Conservation (phyloP, 2,888 invertebrate species). For the Furcula furcula region DNA sequence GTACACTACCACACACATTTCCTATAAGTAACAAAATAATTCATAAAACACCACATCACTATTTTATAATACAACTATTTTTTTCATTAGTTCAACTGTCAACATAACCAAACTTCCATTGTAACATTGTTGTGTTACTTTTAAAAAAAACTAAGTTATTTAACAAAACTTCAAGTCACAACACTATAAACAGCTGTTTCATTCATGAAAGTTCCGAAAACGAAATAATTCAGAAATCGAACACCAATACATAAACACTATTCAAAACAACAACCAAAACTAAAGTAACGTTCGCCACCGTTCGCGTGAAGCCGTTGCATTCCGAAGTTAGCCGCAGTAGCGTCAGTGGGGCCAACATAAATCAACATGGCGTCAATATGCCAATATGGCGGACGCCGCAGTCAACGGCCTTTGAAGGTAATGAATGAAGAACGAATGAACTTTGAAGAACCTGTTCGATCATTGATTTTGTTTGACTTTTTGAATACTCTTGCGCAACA, state of each 20-base stretch:
- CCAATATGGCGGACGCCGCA: constrained; percentile 42
- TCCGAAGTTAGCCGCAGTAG: constrained; percentile 53
- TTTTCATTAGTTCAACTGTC: constrained; percentile 46
- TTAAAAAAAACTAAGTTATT: constrained; percentile 20
- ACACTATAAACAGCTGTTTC: constrained; percentile 35
- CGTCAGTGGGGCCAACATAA: constrained; percentile 23
- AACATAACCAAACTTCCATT: constrained; percentile 71
- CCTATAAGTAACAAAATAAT: too few species aligned
- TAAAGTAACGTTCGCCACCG: constrained; percentile 55
- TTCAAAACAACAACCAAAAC: constrained; percentile 71
- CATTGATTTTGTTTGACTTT: constrained; percentile 20
- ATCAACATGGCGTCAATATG: constrained; percentile 30
- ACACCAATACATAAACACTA: constrained; percentile 38
- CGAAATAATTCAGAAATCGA: constrained; percentile 27
- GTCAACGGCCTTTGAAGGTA: constrained; percentile 64
- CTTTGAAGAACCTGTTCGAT: constrained; percentile 55
- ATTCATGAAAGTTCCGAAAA: constrained; percentile 45
- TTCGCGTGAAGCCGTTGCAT: constrained; percentile 48
- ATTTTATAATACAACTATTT: too few species aligned
- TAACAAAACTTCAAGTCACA: constrained; percentile 10
- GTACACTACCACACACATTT: too few species aligned
- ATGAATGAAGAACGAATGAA: constrained; percentile 59
- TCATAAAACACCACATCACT: too few species aligned
- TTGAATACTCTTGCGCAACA: constrained; percentile 31
- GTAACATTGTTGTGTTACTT: too few species aligned